Percentiles rank a stretch among this genome's conserved stretches.
Conservation (phyloP, 2,797 vertebrate species). For the Pteronotus mesoamericanus region DNA sequence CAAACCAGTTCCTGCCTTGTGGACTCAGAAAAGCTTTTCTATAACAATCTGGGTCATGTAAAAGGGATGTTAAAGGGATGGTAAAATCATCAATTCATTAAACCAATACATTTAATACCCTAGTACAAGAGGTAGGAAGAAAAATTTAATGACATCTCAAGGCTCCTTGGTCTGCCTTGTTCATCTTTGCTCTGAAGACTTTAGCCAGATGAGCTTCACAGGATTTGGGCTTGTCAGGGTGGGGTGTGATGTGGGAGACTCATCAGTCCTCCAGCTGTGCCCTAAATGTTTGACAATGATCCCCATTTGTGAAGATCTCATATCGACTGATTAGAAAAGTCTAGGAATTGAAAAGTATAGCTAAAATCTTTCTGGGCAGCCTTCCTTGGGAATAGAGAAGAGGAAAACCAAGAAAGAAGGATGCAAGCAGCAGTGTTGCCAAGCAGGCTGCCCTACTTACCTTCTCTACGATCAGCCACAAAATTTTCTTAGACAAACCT, state of each 20-base stretch:
- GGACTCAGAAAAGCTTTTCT: background rate
- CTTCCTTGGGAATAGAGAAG: background rate
- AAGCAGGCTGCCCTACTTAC: background rate
- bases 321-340: background rate
- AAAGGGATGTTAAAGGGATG: background rate
- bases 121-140: background rate
- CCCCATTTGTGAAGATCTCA: background rate
- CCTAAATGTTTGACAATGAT: background rate
- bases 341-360: background rate
- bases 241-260: background rate
- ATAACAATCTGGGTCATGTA: background rate
- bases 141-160: conserved; percentile 15
- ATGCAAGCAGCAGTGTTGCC: background rate
- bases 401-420: background rate
- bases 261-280: background rate
- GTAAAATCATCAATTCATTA: conserved; percentile 35
- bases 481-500: background rate
- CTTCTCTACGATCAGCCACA: background rate
- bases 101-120: background rate
- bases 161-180: background rate
- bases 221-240: background rate
- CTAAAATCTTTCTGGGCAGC: background rate
- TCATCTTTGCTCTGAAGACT: conserved; percentile 10
- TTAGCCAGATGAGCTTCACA: background rate
- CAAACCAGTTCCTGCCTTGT: background rate